Evolutionary conservation across 2,888 invertebrate genomes (phyloP), one percentile per base, ranked within the genome.

Genomic region (Mesorhabditis spiculigera): DNA sequence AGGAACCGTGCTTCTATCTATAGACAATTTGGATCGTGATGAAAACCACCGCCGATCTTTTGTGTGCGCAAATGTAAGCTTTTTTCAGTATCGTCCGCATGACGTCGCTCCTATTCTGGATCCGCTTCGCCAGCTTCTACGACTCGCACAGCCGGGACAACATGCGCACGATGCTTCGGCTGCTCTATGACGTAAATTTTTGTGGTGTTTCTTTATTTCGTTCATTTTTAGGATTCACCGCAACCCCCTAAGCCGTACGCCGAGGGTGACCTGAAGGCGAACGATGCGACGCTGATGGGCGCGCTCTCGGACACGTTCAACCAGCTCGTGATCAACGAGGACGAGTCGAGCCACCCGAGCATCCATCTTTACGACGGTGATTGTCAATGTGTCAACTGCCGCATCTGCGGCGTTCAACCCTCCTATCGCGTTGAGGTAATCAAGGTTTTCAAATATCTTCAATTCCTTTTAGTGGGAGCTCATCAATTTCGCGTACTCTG

Each of bases 91-190:
- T 50, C n/a, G 58, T 50, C n/a, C 58, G 58, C 8, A n/a, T n/a
- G 8, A 13, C 58, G n/a, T 50, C 58, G 10, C n/a, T 50, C 10
- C 8, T 50, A n/a, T 50, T 50, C 58, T 50, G 58, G 58, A n/a
- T 50, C 10, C 58, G 58, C 58, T 50, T 50, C 58, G 58, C 58
- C 3, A 13, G 10, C 8, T 50, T 50, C 58, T 50, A 50, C 58
- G 58, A 50, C n/a, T 50, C 58, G n/a, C 58, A 50, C 58, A 50
- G 58, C 58, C 58, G 58, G 8, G 10, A 10, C 8, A 50, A 50
- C 58, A 50, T 50, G 58, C 58, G 58, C 58, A 50, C 8, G n/a
- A 50, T 50, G 58, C 58, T 50, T n/a, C 58, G n/a, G n/a, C 58
- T 13, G 8, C 58, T 50, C 10, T 50, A 50, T 50, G n/a, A n/a